Conservation (phyloP, 1,140 invertebrate genomes). For the Cherax quadricarinatus region DNA sequence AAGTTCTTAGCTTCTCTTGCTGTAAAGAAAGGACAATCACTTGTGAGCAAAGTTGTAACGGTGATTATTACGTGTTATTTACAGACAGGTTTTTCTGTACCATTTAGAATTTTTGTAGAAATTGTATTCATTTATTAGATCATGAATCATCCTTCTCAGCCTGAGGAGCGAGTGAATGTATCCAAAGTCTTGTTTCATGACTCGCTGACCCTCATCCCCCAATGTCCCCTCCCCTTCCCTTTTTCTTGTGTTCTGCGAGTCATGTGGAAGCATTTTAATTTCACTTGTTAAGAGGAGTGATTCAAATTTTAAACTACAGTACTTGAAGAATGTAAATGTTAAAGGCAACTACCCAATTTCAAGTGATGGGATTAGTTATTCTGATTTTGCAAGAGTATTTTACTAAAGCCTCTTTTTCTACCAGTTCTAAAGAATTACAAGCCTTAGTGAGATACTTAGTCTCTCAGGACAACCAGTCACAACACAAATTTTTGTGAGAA, state of each 20-base stretch:
- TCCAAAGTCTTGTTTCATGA: neutral
- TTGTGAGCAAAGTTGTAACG: constrained; percentile 31
- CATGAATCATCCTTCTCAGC: neutral
- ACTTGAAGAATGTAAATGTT: constrained; percentile 1
- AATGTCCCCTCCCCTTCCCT: no score
- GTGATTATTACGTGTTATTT: constrained; percentile 47
- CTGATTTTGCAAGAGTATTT: constrained; percentile 25
- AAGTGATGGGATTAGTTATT: neutral
- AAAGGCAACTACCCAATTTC: neutral
- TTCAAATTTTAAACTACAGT: neutral
- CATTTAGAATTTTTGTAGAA: constrained; percentile 10
- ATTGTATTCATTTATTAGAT: neutral
- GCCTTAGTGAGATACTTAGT: constrained; percentile 19
- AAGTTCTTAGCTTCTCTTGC: constrained; percentile 62
- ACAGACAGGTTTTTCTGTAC: constrained; percentile 20
- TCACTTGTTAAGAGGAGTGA: neutral
- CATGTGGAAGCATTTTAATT: constrained; percentile 18
- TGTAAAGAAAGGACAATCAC: constrained; percentile 65
- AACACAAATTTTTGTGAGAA: neutral
- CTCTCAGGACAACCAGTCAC: neutral
- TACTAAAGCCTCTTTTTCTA: constrained; percentile 23
- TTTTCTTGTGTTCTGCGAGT: neutral
- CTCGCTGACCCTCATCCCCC: neutral
- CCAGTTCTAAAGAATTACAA: constrained; percentile 16
- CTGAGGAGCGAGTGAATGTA: neutral